Conservation (phyloP, 2,888 invertebrate species). For the Acleris sparsana region DNA sequence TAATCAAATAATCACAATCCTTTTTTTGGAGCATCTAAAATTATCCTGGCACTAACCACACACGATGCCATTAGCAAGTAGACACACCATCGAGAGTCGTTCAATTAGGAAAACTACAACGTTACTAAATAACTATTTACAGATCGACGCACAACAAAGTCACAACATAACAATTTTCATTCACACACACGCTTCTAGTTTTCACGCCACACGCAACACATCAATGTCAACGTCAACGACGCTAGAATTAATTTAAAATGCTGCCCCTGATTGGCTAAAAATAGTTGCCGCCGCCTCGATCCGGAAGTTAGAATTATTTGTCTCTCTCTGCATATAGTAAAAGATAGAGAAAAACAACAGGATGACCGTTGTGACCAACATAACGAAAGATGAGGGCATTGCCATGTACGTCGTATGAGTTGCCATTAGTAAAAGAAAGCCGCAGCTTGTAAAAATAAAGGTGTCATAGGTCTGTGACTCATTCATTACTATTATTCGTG, state of each 20-base stretch:
- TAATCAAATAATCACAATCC: conserved; percentile 38
- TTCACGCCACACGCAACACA: conserved; percentile 50
- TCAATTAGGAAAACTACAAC: conserved; percentile 27
- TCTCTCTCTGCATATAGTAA: conserved; percentile 38
- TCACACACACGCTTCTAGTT: conserved; percentile 53
- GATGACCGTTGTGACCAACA: conserved; percentile 8
- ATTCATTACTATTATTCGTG: not conserved
- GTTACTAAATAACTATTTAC: conserved; percentile 37
- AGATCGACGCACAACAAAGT: conserved; percentile 45
- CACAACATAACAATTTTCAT: conserved; percentile 44
- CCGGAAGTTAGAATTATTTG: conserved; percentile 38
- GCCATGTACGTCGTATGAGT: conserved; percentile 8
- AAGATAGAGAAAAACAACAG: conserved; percentile 38
- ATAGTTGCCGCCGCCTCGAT: conserved; percentile 49
- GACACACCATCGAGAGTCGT: conserved; percentile 35
- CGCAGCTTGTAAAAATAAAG: no score
- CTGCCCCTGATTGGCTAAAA: conserved; percentile 67
- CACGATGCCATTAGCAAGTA: conserved; percentile 54
- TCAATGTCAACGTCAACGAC: conserved; percentile 71
- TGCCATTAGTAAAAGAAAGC: no score
- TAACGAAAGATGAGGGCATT: not conserved
- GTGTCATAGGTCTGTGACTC: no score
- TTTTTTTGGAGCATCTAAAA: conserved; percentile 56
- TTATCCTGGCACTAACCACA: conserved; percentile 66
- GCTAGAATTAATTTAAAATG: conserved; percentile 71